Base-by-base conservation (phyloP, 2,797 vertebrate species). In the Telmatherina bonti region DNA sequence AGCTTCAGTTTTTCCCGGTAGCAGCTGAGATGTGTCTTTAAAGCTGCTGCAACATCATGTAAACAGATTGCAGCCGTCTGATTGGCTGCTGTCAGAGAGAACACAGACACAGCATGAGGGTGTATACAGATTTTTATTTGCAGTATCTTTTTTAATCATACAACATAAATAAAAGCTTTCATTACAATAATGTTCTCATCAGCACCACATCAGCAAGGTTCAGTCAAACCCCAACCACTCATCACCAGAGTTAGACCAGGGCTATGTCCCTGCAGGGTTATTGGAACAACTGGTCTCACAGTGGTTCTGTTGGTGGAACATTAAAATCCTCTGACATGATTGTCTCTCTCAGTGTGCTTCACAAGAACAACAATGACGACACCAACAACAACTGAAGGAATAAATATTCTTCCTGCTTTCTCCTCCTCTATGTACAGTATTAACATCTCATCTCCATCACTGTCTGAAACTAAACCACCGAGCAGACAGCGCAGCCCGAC, bases 341-440 rank as follows among this genome's bases (percentile, higher is more conserved):
- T 95, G 95, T 96, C 94, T 96, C 93, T 95, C 93, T 95, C 93
- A 95, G 85, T 91, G 93, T 94, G 94, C 95, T 96, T 96, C 94
- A 97, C 95, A 94, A 96, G 93, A 95, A 91, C 88, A 86, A 95
- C 92, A 89, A 93, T 91, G 93, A 96, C 95, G 93, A 96, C 93
- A 95, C 55, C 3, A 22, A 71, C 53, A 95, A 90, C 96, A 96
- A 96, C 94, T 95, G 89, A 95, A 78, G 82, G 86, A 91, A 89
- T 87, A 90, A 86, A 90, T 87, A 89, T 74, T 84, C 75, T 78
- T 71, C 68, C 71, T 67, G 79, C 63, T 64, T 81, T 76, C 57
- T 74, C 59, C 72, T 1, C 36, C 22, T 74, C 18, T 88, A 89
- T 91, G 57, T 91, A 91, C 88, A 91, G 2, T 85, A 89, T 89